Base-by-base conservation (phyloP, 2,113 vertebrate genomes). In the Plecotus auritus region DNA sequence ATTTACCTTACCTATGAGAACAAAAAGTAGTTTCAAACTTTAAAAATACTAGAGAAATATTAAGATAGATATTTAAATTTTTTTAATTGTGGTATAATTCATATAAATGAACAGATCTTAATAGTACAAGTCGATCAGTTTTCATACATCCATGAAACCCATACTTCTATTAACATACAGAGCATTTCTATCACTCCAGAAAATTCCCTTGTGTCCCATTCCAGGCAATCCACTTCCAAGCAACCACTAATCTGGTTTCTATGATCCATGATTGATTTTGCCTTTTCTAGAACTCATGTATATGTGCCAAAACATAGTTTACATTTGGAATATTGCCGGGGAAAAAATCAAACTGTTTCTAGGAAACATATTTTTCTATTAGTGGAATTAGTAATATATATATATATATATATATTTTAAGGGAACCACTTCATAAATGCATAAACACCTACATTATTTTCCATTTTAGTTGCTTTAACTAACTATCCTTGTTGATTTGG, bases 381-480 rank as follows among this genome's bases (percentile, higher is more conserved):
- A 81, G 59, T 67, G 32, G 54, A 93, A 91, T n/a, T 93, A 66
- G 23, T 85, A 74, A n/a, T n/a, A n/a, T n/a, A 90, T 54, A 69
- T 8, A 86, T 84, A 26, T 37, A 40, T 12, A 40, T 72, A 37
- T 66, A n/a, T n/a, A n/a, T 80, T 84, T 90, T 89, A 54, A 93
- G n/a, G 72, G 26, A 85, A 51, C 30, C 26, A 67, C 40, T 88
- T 95, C 47, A 72, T 92, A 35, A 92, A 90, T 23, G 37, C 40
- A 90, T 54, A 96, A 77, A 92, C 35, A 85, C 28, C 51, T 81
- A 59, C 14, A 82, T 85, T 90, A 88, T 85, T 94, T 92, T 96
- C 69, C 73, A 92, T 82, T 92, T 67, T 35, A 66, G 30, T 84
- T 93, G 26, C 32, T 95, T 86, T 83, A 91, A 93, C 67, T 67